Evolutionary conservation across 2,888 invertebrate species (phyloP).

Genomic region (Lithophane leautieri): DNA sequence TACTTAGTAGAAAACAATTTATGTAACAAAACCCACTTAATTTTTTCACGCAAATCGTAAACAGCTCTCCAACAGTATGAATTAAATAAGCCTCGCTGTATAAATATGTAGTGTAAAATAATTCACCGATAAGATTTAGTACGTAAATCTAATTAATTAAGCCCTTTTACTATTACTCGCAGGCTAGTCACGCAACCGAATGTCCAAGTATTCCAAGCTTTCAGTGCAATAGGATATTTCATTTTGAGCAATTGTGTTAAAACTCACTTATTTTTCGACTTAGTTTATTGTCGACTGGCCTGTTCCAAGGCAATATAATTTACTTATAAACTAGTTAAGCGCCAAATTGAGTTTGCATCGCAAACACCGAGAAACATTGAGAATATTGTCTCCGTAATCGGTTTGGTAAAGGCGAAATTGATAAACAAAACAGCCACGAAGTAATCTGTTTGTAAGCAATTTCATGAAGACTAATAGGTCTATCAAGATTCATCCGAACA

Average conservation of each 20-base stretch:
- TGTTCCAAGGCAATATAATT: neutral
- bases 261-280: neutral
- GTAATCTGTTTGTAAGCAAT: neutral
- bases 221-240: constrained; percentile 29
- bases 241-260: constrained; percentile 13
- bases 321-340: neutral
- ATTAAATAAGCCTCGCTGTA: constrained; percentile 17
- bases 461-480: constrained; percentile 10
- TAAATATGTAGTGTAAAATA: constrained; percentile 43
- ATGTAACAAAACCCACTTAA: neutral
- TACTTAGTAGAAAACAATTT: neutral
- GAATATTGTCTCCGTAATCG: constrained; percentile 14
- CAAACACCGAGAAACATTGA: neutral
- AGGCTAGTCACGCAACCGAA: constrained; percentile 46
- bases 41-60: constrained; percentile 37
- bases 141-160: constrained; percentile 60
- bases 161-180: constrained; percentile 47
- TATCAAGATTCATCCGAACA: constrained; percentile 23
- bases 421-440: neutral
- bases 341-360: constrained; percentile 22
- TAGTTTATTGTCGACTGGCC: neutral
- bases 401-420: neutral
- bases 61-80: constrained; percentile 7
- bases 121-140: constrained; percentile 53
- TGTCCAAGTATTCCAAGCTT: constrained; percentile 24